phyloP scores from a whole-genome alignment of 2,888 invertebrate genomes.

The Loripinus fragilis region DNA sequence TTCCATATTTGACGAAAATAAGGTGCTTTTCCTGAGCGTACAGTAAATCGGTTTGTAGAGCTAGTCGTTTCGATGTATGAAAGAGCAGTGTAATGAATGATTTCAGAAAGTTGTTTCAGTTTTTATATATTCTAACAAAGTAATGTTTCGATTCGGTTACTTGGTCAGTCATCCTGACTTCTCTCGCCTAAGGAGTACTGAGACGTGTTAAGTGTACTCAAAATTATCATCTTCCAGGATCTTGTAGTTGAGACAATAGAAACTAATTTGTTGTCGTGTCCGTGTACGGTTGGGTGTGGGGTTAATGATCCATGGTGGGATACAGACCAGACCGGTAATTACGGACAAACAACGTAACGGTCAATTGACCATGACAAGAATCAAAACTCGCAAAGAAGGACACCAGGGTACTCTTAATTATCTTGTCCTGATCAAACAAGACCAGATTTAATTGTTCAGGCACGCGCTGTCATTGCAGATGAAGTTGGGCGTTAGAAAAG shows the following conservation, averaged over 20 bases:
- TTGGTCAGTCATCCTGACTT: neutral
- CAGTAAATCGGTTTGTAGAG: too few relatives aligned
- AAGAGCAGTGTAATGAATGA: too few relatives aligned
- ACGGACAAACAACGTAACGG: neutral
- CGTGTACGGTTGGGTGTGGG: neutral
- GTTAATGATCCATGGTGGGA: neutral
- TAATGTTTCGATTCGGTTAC: too few relatives aligned
- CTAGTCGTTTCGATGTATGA: too few relatives aligned
- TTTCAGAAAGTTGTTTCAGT: too few relatives aligned
- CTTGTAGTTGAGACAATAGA: neutral
- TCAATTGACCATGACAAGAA: too few relatives aligned
- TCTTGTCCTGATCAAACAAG: neutral
- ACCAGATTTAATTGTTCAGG: neutral
- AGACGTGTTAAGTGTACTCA: slow-evolving; percentile 18
- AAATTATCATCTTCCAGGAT: slow-evolving; percentile 10
- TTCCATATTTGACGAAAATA: too few relatives aligned
- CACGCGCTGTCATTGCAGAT: slow-evolving; percentile 10
- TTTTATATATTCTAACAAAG: too few relatives aligned
- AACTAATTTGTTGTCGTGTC: neutral
- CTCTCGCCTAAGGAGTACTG: neutral
- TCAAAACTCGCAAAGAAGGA: neutral
- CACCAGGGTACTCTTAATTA: neutral
- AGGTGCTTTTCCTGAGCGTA: too few relatives aligned
- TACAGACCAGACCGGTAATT: neutral
- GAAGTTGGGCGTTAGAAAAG: too few relatives aligned